phyloP scores from a whole-genome alignment of 2,888 invertebrate genomes.

The Thymelicus lineola region DNA sequence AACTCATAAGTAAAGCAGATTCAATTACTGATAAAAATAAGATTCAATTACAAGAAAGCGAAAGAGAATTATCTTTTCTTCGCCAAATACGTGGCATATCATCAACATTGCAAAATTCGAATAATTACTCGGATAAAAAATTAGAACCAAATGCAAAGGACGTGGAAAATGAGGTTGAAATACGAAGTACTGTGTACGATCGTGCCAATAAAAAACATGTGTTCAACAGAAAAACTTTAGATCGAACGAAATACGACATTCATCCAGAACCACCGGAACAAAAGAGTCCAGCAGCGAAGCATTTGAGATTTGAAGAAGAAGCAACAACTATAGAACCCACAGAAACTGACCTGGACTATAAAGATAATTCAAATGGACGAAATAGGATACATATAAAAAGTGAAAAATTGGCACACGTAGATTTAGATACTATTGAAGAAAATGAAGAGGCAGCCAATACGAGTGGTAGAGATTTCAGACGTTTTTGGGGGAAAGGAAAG shows the following conservation, averaged over 20 bases:
- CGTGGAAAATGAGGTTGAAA: constrained; percentile 52
- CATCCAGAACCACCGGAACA: constrained; percentile 37
- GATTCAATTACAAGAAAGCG: constrained; percentile 6
- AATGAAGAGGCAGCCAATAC: constrained; percentile 47
- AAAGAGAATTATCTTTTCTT: constrained; percentile 19
- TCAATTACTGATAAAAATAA: constrained; percentile 3
- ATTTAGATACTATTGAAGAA: constrained; percentile 46
- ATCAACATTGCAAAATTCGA: constrained; percentile 4
- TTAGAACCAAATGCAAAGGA: constrained; percentile 32
- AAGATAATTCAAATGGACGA: constrained; percentile 34
- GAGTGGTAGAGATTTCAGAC: constrained; percentile 55
- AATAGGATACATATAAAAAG: background rate
- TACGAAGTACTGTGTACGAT: constrained; percentile 55
- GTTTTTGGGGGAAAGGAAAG: constrained; percentile 58
- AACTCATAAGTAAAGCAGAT: background rate
- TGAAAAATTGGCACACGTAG: constrained; percentile 26
- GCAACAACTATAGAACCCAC: constrained; percentile 52
- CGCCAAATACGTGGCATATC: constrained; percentile 20
- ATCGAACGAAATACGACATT: constrained; percentile 34
- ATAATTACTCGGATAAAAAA: background rate
- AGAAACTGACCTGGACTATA: constrained; percentile 20
- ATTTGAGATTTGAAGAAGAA: constrained; percentile 65
- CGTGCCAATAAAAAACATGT: constrained; percentile 5
- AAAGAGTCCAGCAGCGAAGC: constrained; percentile 46
- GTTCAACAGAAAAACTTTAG: background rate